phyloP scores from a whole-genome alignment of 2,888 invertebrate species.

The Brachynemurus nebulosus region DNA sequence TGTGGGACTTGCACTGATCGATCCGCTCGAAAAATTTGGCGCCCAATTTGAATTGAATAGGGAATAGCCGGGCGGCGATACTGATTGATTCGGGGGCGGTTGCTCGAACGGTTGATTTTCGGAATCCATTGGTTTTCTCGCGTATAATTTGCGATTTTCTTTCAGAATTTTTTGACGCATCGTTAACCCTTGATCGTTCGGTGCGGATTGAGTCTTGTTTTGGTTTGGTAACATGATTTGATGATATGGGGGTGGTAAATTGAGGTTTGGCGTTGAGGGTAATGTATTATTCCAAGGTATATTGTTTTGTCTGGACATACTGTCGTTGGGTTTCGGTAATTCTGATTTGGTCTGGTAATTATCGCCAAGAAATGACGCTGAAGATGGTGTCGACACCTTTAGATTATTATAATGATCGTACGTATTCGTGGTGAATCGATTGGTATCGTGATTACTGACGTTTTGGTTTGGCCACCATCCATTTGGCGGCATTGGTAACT shows the following conservation, averaged over 20 bases:
- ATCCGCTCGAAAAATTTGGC: constrained; percentile 26
- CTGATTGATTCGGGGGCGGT: neutral
- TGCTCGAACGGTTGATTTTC: constrained; percentile 8
- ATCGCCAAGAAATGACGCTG: too few species aligned
- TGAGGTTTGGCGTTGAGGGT: neutral
- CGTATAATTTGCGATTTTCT: constrained; percentile 24
- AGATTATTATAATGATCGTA: neutral
- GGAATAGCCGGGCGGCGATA: constrained; percentile 26
- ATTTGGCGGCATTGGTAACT: constrained; percentile 12
- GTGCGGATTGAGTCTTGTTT: constrained; percentile 12
- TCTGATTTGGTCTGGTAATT: neutral
- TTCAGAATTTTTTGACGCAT: constrained; percentile 31
- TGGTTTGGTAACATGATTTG: constrained; percentile 9
- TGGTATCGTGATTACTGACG: neutral
- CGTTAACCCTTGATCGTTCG: constrained; percentile 22
- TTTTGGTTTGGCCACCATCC: constrained; percentile 20
- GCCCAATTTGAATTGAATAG: constrained; percentile 32
- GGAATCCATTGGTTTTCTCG: constrained; percentile 11
- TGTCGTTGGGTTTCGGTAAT: neutral
- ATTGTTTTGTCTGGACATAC: neutral
- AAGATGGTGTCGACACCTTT: neutral
- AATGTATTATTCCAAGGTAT: neutral
- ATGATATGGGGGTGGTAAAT: neutral
- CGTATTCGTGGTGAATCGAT: neutral
- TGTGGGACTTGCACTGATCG: constrained; percentile 18